These are phyloP conservation scores for Chanos chanos DNA, from an alignment of 2,797 vertebrate species.

Conservation along the genomic window DNA sequence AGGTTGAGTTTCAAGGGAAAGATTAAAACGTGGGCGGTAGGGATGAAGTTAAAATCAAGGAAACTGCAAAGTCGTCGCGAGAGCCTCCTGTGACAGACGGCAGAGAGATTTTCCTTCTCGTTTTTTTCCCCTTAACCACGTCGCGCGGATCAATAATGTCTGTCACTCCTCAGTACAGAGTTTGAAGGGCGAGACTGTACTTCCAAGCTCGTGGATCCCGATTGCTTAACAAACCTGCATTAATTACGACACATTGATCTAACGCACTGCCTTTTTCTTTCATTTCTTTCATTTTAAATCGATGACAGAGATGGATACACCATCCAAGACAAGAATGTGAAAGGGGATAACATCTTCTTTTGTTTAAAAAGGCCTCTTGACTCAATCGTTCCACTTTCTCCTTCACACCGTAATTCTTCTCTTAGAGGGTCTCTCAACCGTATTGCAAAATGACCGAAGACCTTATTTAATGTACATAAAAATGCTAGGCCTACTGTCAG, in stretches of 20 bases:
- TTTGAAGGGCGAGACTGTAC: constrained; percentile 72
- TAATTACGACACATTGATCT: constrained; percentile 74
- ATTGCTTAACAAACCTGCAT: constrained; percentile 76
- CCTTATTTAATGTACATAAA: too few relatives aligned
- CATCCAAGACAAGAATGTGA: constrained; percentile 66
- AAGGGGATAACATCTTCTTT: constrained; percentile 71
- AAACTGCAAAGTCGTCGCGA: constrained; percentile 57
- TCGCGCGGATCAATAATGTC: constrained; percentile 69
- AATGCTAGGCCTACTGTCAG: too few relatives aligned
- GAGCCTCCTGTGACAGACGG: constrained; percentile 57
- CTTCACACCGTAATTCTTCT: constrained; percentile 32
- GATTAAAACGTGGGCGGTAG: constrained; percentile 13
- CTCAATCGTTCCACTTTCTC: constrained; percentile 46
- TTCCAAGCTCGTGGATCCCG: constrained; percentile 69
- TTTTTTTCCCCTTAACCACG: constrained; percentile 36
- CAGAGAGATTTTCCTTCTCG: constrained; percentile 47
- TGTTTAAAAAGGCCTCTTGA: constrained; percentile 78
- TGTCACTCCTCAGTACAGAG: constrained; percentile 66
- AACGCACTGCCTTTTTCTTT: constrained; percentile 60
- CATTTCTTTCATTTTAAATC: constrained; percentile 76
- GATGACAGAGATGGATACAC: constrained; percentile 68
- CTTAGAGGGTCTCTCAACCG: not conserved
- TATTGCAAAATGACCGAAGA: too few relatives aligned
- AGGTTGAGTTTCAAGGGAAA: constrained; percentile 10
- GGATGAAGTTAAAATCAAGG: constrained; percentile 48